Percentiles rank a stretch among this genome's conserved stretches.
These are phyloP conservation scores for Falco concolor DNA, from an alignment of 2,797 vertebrate genomes.

Conservation along the genomic window DNA sequence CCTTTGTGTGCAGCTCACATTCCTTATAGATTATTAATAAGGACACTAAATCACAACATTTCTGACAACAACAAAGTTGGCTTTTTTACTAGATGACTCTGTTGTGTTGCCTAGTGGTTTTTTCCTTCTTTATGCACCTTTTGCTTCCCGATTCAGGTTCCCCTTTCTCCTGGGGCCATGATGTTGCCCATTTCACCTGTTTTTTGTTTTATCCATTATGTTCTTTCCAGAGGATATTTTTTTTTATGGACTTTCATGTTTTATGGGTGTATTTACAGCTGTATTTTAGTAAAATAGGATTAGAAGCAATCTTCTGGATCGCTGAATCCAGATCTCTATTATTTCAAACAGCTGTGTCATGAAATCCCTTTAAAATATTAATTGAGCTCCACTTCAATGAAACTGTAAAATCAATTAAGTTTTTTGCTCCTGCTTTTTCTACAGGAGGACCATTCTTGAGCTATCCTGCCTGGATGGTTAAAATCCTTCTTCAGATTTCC, in stretches of 20 bases:
- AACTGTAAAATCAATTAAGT: constrained; percentile 29
- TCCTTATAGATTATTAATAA: background rate
- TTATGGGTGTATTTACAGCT: background rate
- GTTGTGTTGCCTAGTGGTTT: background rate
- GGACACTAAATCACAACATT: background rate
- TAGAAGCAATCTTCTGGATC: constrained; percentile 45
- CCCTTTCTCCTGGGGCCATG: background rate
- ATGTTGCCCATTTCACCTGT: background rate
- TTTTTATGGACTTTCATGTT: background rate
- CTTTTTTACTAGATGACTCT: background rate
- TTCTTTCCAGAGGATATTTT: background rate
- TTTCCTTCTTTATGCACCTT: background rate
- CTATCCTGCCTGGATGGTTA: background rate
- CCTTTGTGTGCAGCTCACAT: background rate
- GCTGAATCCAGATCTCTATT: constrained; percentile 23
- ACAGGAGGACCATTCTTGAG: background rate
- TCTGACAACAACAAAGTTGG: background rate
- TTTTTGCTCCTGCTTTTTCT: background rate
- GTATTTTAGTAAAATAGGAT: constrained; percentile 20
- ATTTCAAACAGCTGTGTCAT: constrained; percentile 22
- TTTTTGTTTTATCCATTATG: background rate
- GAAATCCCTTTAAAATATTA: constrained; percentile 54
- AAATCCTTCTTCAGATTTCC: background rate
- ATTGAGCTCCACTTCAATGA: constrained; percentile 27
- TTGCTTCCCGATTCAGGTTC: background rate